phyloP scores from a whole-genome alignment of 2,888 invertebrate genomes.

The Synanthedon andrenaeformis region DNA sequence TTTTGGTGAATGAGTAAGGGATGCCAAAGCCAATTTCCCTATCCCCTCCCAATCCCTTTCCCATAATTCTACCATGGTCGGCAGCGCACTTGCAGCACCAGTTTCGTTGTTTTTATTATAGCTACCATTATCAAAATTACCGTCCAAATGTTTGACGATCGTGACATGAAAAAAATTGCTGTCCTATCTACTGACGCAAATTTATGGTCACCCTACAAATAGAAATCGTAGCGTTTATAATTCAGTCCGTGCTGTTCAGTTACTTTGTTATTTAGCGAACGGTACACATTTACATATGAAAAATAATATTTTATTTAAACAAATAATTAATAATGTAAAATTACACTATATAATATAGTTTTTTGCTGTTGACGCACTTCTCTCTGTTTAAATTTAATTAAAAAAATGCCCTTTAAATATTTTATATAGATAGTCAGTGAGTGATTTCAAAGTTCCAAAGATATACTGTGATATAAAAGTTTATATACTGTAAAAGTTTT shows the following conservation, averaged over 20 bases:
- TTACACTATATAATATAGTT: not conserved
- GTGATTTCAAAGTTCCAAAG: conserved; percentile 1
- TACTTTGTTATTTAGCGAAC: not conserved
- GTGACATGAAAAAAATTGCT: too few relatives aligned
- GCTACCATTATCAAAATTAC: too few relatives aligned
- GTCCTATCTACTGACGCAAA: too few relatives aligned
- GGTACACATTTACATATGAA: not conserved
- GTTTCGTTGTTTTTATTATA: too few relatives aligned
- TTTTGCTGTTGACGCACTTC: not conserved
- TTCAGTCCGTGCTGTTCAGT: not conserved
- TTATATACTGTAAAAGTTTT: not conserved
- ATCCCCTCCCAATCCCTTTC: too few relatives aligned
- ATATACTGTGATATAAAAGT: conserved; percentile 12
- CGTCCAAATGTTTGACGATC: too few relatives aligned
- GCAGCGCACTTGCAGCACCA: too few relatives aligned
- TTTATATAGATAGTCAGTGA: not conserved
- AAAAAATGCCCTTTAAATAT: not conserved
- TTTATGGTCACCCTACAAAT: conserved; percentile 24
- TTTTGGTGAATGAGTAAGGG: too few relatives aligned
- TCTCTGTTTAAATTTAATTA: not conserved
- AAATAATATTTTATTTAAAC: not conserved
- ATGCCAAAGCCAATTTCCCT: too few relatives aligned
- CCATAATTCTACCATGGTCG: too few relatives aligned
- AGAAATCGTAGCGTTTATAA: conserved; percentile 30
- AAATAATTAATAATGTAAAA: not conserved